Conservation (phyloP, 2,113 vertebrate genomes). For the Labrus mixtus region DNA sequence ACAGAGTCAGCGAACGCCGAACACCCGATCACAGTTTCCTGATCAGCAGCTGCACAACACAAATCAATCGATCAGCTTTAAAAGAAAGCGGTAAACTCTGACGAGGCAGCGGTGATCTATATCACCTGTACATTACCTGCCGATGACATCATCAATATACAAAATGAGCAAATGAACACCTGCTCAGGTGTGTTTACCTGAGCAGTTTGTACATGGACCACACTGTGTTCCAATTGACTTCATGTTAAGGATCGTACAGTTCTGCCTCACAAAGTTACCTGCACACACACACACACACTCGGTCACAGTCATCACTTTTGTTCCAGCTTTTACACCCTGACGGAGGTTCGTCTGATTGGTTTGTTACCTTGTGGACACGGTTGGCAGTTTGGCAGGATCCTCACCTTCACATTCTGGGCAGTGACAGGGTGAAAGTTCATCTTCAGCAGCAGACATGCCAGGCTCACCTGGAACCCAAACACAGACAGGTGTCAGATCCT, state of each 20-base stretch:
- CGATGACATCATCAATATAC: too few species aligned
- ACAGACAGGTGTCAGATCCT: neutral
- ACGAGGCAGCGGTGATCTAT: neutral
- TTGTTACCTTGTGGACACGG: neutral
- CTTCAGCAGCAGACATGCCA: neutral
- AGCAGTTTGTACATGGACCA: neutral
- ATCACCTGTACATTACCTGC: too few species aligned
- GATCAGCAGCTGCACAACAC: neutral
- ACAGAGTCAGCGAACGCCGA: neutral
- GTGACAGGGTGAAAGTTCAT: neutral
- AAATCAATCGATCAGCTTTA: too few species aligned
- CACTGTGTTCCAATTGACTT: neutral
- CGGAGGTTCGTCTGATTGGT: neutral
- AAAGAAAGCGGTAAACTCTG: neutral
- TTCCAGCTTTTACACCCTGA: too few species aligned
- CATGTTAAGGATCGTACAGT: neutral
- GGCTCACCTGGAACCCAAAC: neutral
- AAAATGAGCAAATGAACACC: too few species aligned
- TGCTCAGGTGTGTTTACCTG: conserved; percentile 17
- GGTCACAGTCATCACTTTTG: neutral
- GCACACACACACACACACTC: neutral
- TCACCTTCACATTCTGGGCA: neutral
- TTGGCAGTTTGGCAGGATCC: neutral
- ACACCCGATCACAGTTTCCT: neutral
- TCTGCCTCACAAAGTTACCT: conserved; percentile 26